Evolutionary conservation across 2,797 vertebrate genomes (phyloP), one percentile per base, ranked within the genome.

Genomic region (Sciurus vulgaris): DNA sequence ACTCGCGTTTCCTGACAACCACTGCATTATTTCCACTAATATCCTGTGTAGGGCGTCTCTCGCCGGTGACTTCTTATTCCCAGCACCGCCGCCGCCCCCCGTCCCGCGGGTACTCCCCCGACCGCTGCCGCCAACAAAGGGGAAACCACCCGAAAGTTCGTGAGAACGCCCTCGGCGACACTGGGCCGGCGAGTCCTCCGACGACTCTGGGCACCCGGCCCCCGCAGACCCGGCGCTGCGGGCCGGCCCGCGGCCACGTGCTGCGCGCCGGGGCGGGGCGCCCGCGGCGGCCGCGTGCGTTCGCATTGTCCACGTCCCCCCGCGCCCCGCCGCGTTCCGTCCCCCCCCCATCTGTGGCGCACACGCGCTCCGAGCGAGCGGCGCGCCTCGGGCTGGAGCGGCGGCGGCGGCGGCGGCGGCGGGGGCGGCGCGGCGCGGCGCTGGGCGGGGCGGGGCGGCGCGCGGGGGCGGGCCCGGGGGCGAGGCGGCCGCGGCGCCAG

Each of bases 381-480:
- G 93, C 95, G 90, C 96, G 94, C 95, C 63, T 79, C n/a, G 77
- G 89, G 86, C 92, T 54, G 12, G 74, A 70, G 86, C 49, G 1
- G 89, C 93, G 6, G 67, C 49, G 13, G 87, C 74, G 89, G 98
- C 97, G 98, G 97, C 86, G 44, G 96, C 67, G 97, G 96, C 56
- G 97, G 95, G 97, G 96, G 91, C 95, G 94, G 74, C 44, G 44
- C 72, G 67, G 20, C 1, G 91, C 47, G 49, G 51, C 15, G 44
- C 35, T 41, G 86, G 47, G 76, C 92, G 82, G 86, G 30, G 82
- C 41, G 15, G 35, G 92, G 74, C 94, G n/a, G 88, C 86, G 90
- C 91, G 97, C 93, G 56, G 82, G 96, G 97, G 95, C 97, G 97
- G 93, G 95, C 73, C 96, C 94, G 94, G 95, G 95, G 97, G 97